Percentiles rank a stretch among this genome's conserved stretches.
Evolutionary conservation across 30 jellyfish, hydroid and myxozoan species (phyloP).

Genomic region (Mastigias papua): DNA sequence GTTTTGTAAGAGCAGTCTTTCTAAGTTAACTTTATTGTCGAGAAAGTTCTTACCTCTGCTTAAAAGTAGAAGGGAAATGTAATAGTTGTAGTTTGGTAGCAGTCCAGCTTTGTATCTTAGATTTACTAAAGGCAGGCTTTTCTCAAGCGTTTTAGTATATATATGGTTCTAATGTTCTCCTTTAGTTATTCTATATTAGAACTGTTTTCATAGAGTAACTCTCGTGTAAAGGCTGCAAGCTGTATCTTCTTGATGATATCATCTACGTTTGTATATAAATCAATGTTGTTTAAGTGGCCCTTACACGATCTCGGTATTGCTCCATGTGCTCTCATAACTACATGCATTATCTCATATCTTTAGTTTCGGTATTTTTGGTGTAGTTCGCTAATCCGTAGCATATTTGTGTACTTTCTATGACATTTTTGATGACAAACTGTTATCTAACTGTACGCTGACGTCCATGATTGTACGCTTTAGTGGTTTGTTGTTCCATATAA

Average conservation of each 20-base stretch:
- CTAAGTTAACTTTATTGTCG: no score
- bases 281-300: not conserved
- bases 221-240: no score
- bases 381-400: not conserved
- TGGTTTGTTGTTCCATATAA: not conserved
- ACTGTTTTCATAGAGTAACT: not conserved
- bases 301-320: not conserved
- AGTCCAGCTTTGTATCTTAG: not conserved
- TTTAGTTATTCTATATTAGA: not conserved
- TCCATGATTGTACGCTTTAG: not conserved
- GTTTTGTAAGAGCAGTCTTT: no score
- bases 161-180: not conserved
- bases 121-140: not conserved
- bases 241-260: no score
- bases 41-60: no score
- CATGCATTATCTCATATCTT: not conserved
- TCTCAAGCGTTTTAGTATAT: not conserved
- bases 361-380: not conserved
- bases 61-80: no score
- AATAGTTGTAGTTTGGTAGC: no score
- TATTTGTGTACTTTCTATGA: not conserved
- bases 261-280: not conserved
- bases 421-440: not conserved
- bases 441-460: no score
- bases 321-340: not conserved